A percentile compares a stretch with the other conserved stretches of the same genome.
Evolutionary conservation across 1,140 invertebrate genomes (phyloP).

Genomic region (Maconellicoccus hirsutus): DNA sequence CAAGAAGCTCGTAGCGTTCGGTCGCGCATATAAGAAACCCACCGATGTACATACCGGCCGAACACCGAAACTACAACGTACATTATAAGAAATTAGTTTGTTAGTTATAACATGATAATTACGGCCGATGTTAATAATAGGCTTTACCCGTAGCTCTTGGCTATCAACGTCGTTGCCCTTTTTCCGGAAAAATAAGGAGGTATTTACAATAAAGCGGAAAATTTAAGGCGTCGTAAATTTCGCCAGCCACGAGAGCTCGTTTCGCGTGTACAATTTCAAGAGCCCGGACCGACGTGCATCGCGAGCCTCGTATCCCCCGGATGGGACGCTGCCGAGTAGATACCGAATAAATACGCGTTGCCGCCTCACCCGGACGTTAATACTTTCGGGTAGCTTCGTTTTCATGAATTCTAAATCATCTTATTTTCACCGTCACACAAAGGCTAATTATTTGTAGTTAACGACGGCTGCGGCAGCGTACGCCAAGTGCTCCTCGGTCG

Average conservation of each 20-base stretch:
- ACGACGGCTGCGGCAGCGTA: no score
- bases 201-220: conserved; percentile 15
- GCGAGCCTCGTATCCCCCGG: background rate
- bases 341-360: no score
- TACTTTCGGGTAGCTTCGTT: background rate
- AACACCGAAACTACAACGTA: no score
- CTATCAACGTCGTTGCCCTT: background rate
- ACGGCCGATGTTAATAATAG: conserved; percentile 14
- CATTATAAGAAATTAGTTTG: conserved; percentile 16
- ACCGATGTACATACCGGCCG: no score
- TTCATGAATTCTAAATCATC: conserved; percentile 13
- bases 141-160: background rate
- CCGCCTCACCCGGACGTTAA: conserved; percentile 10
- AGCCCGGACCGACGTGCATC: background rate
- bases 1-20: background rate
- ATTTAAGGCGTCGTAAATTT: conserved; percentile 18
- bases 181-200: background rate
- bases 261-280: no score
- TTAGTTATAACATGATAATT: conserved; percentile 14
- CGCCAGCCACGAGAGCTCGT: no score
- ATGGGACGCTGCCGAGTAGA: background rate
- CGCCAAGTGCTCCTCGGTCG: no score
- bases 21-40: no score
- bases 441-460: background rate
- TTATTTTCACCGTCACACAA: background rate